Evolutionary conservation across 35 echinoderm and acorn worm species (phyloP).

Genomic region (Apostichopus japonicus): DNA sequence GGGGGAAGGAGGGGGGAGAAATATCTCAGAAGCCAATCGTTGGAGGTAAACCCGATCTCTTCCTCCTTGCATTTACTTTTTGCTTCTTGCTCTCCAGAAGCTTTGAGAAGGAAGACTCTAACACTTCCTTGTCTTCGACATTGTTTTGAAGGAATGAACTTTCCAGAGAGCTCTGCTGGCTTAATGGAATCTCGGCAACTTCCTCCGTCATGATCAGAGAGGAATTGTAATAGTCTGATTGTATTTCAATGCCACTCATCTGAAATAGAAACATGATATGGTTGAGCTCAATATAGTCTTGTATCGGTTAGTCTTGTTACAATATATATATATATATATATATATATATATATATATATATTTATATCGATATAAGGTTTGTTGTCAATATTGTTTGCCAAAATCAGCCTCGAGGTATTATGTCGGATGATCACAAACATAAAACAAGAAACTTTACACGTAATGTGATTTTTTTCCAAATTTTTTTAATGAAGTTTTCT

Average conservation of each 20-base stretch:
- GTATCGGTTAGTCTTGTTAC: no score
- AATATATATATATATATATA: no score
- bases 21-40: conserved; percentile 13
- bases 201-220: background rate
- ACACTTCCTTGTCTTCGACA: background rate
- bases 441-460: no score
- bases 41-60: background rate
- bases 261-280: background rate
- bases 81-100: background rate
- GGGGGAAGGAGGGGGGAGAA: background rate
- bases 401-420: no score
- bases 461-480: no score
- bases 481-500: no score
- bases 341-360: no score
- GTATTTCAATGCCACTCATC: background rate
- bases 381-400: no score
- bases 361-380: no score
- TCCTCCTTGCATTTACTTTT: background rate
- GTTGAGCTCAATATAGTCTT: background rate
- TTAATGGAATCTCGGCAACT: conserved; percentile 8
- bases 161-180: background rate
- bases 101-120: background rate
- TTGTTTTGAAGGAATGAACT: no score
- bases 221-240: background rate
- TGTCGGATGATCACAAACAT: no score